Base-by-base conservation (phyloP, 2,113 vertebrate genomes). In the Dendropsophus ebraccatus region DNA sequence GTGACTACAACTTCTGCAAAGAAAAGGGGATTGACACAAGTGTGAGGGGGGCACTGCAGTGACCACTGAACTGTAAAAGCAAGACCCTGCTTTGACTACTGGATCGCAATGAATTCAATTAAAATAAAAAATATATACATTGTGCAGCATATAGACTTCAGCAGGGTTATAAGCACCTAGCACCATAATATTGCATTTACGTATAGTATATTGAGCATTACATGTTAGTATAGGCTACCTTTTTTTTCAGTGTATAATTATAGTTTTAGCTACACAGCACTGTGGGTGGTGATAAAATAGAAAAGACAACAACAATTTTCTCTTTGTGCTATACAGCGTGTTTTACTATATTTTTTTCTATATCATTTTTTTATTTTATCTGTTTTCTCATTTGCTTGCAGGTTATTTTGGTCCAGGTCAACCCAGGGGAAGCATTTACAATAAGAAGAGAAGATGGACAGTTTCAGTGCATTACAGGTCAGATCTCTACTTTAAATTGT, bases 341-440 rank as follows among this genome's bases (percentile, higher is more conserved):
- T 60, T 56, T 56, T 56, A 56, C 54, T 1, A 37, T 41, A 72
- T 23, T 47, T 17, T 41, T 45, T 5, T 74, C 14, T n/a, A 1
- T 25, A n/a, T 72, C 9, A 41, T 6, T 23, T 45, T 1, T 50
- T 19, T 52, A 30, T 76, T 14, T 19, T 30, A 21, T 70, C 1
- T 32, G 21, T 10, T 58, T 6, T 58, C 32, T 72, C 41, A 6
- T 92, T 93, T 90, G 60, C 56, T 60, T 28, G 87, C 92, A 99
- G 98, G 97, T 99, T 94, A 99, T 99, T 95, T 95, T 99, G 96
- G 98, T 99, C 93, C 98, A 99, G 94, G 98, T 99, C 94, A 99
- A 99, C 92, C 97, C 98, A 94, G 98, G 97, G 91, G 98, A 99
- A 94, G 95, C 97, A 91, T 99, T 99, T 94, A 99, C 98, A 90